These are phyloP conservation scores for Anguilla anguilla DNA, from an alignment of 2,797 vertebrate species.

Conservation along the genomic window DNA sequence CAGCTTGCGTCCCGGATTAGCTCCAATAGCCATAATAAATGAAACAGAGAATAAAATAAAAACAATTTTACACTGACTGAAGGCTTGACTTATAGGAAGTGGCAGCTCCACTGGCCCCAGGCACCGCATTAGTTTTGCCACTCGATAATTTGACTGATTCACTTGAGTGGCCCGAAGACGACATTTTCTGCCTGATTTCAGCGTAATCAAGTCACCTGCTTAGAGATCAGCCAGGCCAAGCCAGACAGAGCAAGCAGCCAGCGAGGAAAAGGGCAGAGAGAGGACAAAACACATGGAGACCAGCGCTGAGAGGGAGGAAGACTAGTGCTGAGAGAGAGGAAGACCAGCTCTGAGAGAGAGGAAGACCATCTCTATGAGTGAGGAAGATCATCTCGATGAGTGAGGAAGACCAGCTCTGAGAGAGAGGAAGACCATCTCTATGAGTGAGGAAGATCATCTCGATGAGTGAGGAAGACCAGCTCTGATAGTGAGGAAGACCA, in stretches of 20 bases:
- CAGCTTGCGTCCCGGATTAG: slow-evolving; percentile 67
- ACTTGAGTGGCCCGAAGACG: slow-evolving; percentile 76
- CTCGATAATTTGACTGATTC: slow-evolving; percentile 82
- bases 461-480: background rate
- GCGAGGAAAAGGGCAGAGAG: background rate
- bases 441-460: background rate
- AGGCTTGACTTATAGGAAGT: slow-evolving; percentile 80
- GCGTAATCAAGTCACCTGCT: slow-evolving; percentile 78
- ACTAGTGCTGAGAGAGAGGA: background rate
- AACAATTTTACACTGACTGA: slow-evolving; percentile 76
- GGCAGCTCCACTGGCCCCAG: slow-evolving; percentile 75
- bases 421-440: background rate
- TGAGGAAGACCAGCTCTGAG: too few relatives aligned
- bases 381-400: background rate
- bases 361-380: background rate
- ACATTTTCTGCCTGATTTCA: slow-evolving; percentile 82
- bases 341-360: background rate
- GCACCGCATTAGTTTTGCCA: slow-evolving; percentile 79
- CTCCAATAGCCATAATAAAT: slow-evolving; percentile 82
- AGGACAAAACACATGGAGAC: background rate
- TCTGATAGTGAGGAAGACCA: too few relatives aligned
- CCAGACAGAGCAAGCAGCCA: slow-evolving; percentile 45
- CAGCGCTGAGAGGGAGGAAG: background rate
- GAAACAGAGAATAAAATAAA: slow-evolving; percentile 77
- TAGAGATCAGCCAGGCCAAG: slow-evolving; percentile 57